Evolutionary conservation across 2,797 vertebrate species (phyloP), one percentile per base, ranked within the genome.

Genomic region (Hephaestus fuliginosus): DNA sequence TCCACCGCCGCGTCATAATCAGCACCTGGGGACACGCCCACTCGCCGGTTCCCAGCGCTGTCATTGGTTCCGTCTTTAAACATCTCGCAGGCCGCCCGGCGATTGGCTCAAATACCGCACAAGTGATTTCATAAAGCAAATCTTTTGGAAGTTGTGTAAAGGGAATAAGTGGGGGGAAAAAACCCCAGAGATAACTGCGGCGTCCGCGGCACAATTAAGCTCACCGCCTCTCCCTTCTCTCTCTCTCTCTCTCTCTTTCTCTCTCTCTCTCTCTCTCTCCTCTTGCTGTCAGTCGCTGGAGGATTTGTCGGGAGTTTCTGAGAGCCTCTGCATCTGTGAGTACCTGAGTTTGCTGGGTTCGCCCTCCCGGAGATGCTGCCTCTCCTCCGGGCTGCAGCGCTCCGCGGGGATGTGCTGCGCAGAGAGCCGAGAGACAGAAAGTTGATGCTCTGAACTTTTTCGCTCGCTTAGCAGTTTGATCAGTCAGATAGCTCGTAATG

Each of bases 121-220:
- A 75, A 86, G 78, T 66, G 89, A 93, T 95, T 94, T 94, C 93
- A 95, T 95, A 95, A 95, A 95, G 94, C 92, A 93, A 93, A 89
- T 93, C 84, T 91, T 93, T 90, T 86, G 77, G 88, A 95, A 96
- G 93, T 95, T 95, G 93, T 91, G 90, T 91, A 78, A 93, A 92
- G 90, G 92, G 90, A 91, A 89, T 91, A 91, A 91, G 85, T 91
- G 82, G 83, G 81, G 30, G 30, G 25, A 25, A 33, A 53, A 89
- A 88, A 88, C 79, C 86, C 91, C 12, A 74, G 93, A 92, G 92
- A 93, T 89, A 90, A 89, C 83, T 63, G 76, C 83, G 82, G 70
- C 72, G 56, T 66, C 65, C 78, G 68, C 56, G 18, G 72, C 77
- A 66, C 80, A 76, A 85, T 88, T 86, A 87, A 39, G 36, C 73